A percentile compares a stretch with the other conserved stretches of the same genome.
These are phyloP conservation scores for Pelochelys cantorii DNA, from an alignment of 2,797 vertebrate species.

Conservation along the genomic window DNA sequence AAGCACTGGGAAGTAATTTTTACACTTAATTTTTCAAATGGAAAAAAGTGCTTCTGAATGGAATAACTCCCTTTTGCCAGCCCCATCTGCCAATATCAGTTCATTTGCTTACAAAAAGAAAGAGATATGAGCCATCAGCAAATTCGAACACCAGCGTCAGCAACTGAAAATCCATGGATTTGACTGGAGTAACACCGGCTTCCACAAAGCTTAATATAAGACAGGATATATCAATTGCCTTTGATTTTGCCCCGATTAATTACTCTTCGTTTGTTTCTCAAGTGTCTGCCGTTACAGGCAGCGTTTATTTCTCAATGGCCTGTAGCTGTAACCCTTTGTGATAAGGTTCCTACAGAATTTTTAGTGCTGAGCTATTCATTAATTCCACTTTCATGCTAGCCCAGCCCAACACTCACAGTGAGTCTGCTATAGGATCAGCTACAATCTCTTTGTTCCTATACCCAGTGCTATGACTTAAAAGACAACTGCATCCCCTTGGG, in stretches of 20 bases:
- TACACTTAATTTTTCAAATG: neutral
- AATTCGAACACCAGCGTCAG: no score
- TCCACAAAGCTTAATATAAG: neutral
- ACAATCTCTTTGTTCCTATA: neutral
- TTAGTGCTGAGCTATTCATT: neutral
- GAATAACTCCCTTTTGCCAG: neutral
- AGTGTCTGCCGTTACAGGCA: neutral
- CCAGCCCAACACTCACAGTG: rapidly evolving
- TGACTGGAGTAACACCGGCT: neutral
- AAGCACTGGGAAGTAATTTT: neutral
- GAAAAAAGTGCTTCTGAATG: neutral
- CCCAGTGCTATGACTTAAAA: neutral
- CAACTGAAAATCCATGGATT: neutral
- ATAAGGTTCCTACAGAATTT: neutral
- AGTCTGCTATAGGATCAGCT: neutral
- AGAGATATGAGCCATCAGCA: neutral
- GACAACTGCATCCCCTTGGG: neutral
- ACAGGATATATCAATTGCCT: neutral
- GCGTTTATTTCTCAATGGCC: neutral
- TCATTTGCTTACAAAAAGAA: neutral
- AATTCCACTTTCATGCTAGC: neutral
- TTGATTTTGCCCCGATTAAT: neutral
- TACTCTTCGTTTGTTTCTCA: neutral
- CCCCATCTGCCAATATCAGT: neutral
- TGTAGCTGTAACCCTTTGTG: neutral